phyloP scores from a whole-genome alignment of 2,888 invertebrate genomes.

The Idaea dimidiata region DNA sequence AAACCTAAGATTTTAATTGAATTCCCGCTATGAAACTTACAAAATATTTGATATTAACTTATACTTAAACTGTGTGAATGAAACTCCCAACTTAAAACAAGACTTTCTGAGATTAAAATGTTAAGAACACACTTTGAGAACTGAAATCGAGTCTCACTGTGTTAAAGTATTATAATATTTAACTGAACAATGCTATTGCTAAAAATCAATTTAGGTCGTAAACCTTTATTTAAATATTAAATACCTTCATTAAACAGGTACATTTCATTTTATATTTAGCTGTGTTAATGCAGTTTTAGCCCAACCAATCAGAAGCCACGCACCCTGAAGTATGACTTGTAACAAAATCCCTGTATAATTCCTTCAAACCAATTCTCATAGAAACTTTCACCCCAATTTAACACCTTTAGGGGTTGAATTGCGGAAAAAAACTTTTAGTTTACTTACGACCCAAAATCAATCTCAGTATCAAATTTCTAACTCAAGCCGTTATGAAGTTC shows the following conservation, averaged over 20 bases:
- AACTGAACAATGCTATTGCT: conserved; percentile 14
- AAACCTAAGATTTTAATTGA: not conserved
- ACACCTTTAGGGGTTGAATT: too few species aligned
- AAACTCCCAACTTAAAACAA: conserved; percentile 10
- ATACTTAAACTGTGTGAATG: conserved; percentile 7
- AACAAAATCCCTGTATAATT: too few species aligned
- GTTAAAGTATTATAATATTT: conserved; percentile 13
- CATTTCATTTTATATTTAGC: too few species aligned
- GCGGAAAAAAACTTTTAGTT: too few species aligned
- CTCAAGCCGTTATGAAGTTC: too few species aligned
- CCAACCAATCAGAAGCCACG: too few species aligned
- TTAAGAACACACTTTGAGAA: conserved; percentile 18
- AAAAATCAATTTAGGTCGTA: conserved; percentile 12
- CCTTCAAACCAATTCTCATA: too few species aligned
- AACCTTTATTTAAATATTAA: conserved; percentile 11
- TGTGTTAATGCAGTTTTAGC: too few species aligned
- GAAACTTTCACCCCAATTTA: too few species aligned
- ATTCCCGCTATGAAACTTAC: not conserved
- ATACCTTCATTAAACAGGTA: conserved; percentile 14
- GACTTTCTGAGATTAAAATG: conserved; percentile 21
- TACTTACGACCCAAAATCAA: too few species aligned
- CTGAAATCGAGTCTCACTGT: conserved; percentile 22
- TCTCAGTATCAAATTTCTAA: too few species aligned
- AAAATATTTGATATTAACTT: conserved; percentile 5
- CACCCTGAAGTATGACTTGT: too few species aligned